Evolutionary conservation across 2,797 vertebrate species (phyloP), one percentile per base, ranked within the genome.

Genomic region (Hippocampus kuda): DNA sequence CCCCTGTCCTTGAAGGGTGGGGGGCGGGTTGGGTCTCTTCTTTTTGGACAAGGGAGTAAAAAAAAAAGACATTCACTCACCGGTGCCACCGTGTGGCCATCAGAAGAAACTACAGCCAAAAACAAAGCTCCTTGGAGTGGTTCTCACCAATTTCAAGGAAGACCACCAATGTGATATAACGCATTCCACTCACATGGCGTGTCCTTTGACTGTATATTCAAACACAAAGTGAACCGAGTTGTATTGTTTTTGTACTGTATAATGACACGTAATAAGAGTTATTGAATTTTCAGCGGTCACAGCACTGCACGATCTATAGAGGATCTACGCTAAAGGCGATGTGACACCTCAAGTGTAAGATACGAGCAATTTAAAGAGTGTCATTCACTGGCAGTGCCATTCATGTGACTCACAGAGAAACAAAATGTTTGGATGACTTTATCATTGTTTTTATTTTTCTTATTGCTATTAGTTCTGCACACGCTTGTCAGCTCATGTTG

Each of bases 161-260:
- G 59, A 38, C 59, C 15, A 27, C 18, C n/a, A 56, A 24, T 56
- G 53, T 12, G 53, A 56, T 13, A 20, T 56, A 56, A 26, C n/a
- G 53, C 53, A 24, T 56, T 56, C 10, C 53, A 56, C 53, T 24
- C 53, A 24, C 22, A 38, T 5, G 34, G 27, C 41, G 53, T 71
- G 70, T 81, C 75, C 75, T 75, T 81, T 65, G 72, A 73, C 48
- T 87, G 83, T 87, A 84, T 82, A 88, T 81, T 77, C 71, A 73
- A 81, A 78, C 79, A 85, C 67, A 72, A 79, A 79, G 48, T 77
- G 72, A 82, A 80, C 62, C 72, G 69, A 81, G 70, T 67, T 83
- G 74, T 87, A 84, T 76, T 48, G 75, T 87, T 89, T 89, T 85
- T 89, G 78, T 88, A 88, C 75, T 82, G 80, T 87, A 86, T 87